A percentile compares a stretch with the other conserved stretches of the same genome.
Evolutionary conservation across 2,113 vertebrate species (phyloP).

Genomic region (Glareola pratincola): DNA sequence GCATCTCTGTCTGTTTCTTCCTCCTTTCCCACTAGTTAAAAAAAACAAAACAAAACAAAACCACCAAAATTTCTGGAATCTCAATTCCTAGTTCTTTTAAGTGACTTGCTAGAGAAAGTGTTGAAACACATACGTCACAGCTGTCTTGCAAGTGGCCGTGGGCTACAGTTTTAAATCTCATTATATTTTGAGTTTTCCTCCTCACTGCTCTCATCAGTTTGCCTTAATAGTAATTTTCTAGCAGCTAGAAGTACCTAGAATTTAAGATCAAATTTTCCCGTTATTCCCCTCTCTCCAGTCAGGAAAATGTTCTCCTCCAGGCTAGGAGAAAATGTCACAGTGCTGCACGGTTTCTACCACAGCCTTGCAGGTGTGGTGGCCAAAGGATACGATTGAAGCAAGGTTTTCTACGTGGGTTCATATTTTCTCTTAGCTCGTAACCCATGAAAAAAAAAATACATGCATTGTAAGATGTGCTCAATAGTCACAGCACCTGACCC

Average conservation of each 20-base stretch:
- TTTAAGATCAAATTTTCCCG: not conserved
- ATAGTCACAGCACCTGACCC: not conserved
- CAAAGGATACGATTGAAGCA: not conserved
- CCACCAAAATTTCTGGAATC: slow-evolving; percentile 18
- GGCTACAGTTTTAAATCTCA: not conserved
- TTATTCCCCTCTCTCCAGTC: not conserved
- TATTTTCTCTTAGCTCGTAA: not conserved
- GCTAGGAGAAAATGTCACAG: not conserved
- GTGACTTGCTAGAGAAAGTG: not conserved
- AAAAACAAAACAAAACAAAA: not conserved
- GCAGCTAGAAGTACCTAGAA: not conserved
- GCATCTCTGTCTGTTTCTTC: not conserved
- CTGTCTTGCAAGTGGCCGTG: not conserved
- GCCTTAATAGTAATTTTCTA: not conserved
- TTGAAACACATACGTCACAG: not conserved
- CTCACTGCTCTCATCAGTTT: not conserved
- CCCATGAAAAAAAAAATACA: not conserved
- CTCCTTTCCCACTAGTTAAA: not conserved
- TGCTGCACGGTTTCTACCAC: fast-evolving
- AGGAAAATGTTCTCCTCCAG: not conserved
- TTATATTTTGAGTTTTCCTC: not conserved
- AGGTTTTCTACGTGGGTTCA: not conserved
- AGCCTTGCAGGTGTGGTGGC: not conserved
- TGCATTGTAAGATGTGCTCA: not conserved
- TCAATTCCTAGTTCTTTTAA: not conserved